A percentile compares a stretch with the other conserved stretches of the same genome.
phyloP scores from a whole-genome alignment of 2,888 invertebrate species.

The Amphipyra berbera region DNA sequence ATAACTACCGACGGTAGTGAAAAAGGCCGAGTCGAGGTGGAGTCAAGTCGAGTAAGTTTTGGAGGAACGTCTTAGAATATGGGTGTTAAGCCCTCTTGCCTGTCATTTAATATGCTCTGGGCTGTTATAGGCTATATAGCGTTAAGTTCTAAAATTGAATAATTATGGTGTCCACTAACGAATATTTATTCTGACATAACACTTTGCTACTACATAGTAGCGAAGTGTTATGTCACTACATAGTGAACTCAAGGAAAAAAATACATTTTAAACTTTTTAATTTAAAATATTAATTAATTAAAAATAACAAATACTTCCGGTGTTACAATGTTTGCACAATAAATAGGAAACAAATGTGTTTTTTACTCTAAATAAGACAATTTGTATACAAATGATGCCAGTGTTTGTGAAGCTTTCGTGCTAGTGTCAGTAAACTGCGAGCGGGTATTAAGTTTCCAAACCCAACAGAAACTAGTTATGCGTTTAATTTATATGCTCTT shows the following conservation, averaged over 20 bases:
- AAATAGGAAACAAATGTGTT: conserved; percentile 24
- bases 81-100: too few relatives aligned
- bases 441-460: conserved; percentile 49
- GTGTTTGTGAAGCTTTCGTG: conserved; percentile 32
- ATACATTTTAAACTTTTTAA: not conserved
- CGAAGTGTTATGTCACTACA: too few relatives aligned
- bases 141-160: too few relatives aligned
- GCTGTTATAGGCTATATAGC: too few relatives aligned
- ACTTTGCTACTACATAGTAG: too few relatives aligned
- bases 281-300: conserved; percentile 3
- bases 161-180: too few relatives aligned
- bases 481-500: conserved; percentile 59
- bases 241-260: not conserved
- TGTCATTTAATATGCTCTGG: too few relatives aligned
- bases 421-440: conserved; percentile 33
- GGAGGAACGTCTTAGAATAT: too few relatives aligned
- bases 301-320: conserved; percentile 10
- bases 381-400: conserved; percentile 41
- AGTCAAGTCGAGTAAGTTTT: too few relatives aligned
- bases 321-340: conserved; percentile 15
- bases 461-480: conserved; percentile 56
- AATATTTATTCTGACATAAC: too few relatives aligned
- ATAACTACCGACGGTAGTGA: too few relatives aligned
- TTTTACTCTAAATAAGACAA: conserved; percentile 32
- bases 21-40: too few relatives aligned